Percentiles rank a stretch among this genome's conserved stretches.
Evolutionary conservation across 2,888 invertebrate genomes (phyloP).

Genomic region (Capitulum mitella): DNA sequence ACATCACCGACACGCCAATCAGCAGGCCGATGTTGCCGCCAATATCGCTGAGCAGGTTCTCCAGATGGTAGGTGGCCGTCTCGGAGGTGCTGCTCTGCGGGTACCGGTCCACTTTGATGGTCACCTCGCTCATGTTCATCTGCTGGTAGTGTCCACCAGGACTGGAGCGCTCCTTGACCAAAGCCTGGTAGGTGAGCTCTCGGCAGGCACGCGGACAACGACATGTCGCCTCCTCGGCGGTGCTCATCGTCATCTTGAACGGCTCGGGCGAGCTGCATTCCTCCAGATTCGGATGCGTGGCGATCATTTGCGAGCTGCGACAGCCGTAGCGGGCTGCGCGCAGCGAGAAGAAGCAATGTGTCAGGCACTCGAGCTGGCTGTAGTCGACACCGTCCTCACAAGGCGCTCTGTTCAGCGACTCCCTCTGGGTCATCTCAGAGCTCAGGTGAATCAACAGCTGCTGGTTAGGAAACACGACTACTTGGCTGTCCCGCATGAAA

Average conservation of each 20-base stretch:
- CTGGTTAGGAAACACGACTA: neutral
- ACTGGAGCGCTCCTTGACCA: no score
- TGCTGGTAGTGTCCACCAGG: fast-evolving
- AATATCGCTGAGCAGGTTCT: neutral
- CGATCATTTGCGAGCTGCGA: neutral
- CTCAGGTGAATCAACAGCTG: neutral
- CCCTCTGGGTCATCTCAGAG: neutral
- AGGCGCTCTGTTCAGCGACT: neutral
- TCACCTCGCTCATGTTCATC: neutral
- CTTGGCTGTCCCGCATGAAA: neutral
- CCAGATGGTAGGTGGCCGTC: neutral
- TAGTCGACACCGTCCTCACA: neutral
- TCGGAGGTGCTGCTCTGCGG: neutral
- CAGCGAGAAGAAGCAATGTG: neutral
- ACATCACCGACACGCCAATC: neutral
- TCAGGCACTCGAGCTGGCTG: neutral
- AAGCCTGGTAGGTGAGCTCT: neutral
- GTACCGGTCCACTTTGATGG: neutral
- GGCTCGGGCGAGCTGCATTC: neutral
- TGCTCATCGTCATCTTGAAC: neutral
- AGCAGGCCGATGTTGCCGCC: conserved; percentile 16
- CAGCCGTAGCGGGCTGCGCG: neutral
- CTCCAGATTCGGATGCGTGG: neutral
- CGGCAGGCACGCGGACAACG: neutral
- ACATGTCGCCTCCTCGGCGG: neutral